Base-by-base conservation (phyloP, 2,113 vertebrate genomes). In the Argyrosomus japonicus region DNA sequence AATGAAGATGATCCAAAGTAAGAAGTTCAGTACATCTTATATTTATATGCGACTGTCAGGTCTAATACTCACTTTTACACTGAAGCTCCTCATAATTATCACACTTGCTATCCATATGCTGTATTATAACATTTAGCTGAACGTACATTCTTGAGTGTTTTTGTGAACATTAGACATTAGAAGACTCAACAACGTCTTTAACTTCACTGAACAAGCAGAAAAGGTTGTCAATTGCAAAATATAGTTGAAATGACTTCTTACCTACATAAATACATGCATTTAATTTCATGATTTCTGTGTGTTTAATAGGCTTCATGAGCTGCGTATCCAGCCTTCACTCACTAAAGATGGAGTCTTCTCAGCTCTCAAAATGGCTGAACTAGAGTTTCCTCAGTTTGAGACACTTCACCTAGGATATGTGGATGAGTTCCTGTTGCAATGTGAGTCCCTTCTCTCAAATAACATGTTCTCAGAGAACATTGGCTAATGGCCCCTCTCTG, bases 281-380 rank as follows among this genome's bases (percentile, higher is more conserved):
- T 51, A 25, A 32, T 6, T 1, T 13, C 11, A 11, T 51, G 10
- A 15, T 56, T 29, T 75, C 2, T 77, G 27, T 83, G 21, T 87
- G 25, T 72, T 76, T 2, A 0, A 65, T 92, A 99, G 98, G 92
- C 96, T 99, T 88, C 98, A 99, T 91, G 98, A 99, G 96, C 97
- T 99, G 89, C 96, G 98, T 72, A 99, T 99, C 91, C 98, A 99
- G 94, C 98, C 98, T 87, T 99, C 98, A 60, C 93, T 99, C 86
- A 99, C 98, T 89, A 99, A 99, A 97, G 98, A 99, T 45, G 98
- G 98, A 53, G 98, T 99, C 77, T 99, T 99, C 92, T 99, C 98
- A 68, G 98, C 98, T 88, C 94, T 99, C 51, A 99, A 99, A 93
- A 99, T 99, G 98, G 98, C 98, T 80, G 98, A 99, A 92, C 95